Evolutionary conservation across 2,797 vertebrate species (phyloP).

Genomic region (Sebastes minor): DNA sequence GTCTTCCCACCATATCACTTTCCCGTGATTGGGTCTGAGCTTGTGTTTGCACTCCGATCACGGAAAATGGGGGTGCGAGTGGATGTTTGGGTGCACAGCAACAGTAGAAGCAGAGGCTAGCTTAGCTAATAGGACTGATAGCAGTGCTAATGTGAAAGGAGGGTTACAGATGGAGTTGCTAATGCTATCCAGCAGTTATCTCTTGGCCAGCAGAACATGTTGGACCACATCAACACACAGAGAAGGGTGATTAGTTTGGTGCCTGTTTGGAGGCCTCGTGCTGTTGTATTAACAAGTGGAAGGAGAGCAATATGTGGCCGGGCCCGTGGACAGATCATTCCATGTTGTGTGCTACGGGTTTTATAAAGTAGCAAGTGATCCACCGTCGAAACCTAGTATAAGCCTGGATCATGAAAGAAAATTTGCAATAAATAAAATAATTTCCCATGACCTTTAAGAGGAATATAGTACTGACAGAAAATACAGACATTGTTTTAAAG

Average conservation of each 20-base stretch:
- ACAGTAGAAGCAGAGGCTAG: not conserved
- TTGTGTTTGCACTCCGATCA: constrained; percentile 46
- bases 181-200: constrained; percentile 81
- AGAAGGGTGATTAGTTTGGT: constrained; percentile 62
- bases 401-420: not conserved
- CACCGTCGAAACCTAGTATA: not conserved
- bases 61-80: constrained; percentile 6
- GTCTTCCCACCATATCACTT: not conserved
- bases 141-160: constrained; percentile 60
- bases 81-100: not conserved
- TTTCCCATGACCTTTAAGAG: not conserved
- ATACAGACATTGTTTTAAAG: not conserved
- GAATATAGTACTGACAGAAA: not conserved
- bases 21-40: constrained; percentile 7
- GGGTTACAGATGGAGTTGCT: constrained; percentile 73
- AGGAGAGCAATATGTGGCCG: constrained; percentile 18
- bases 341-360: constrained; percentile 22
- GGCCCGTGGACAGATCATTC: constrained; percentile 40
- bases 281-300: constrained; percentile 38
- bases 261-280: constrained; percentile 30
- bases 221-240: constrained; percentile 64
- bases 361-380: constrained; percentile 19
- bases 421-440: not conserved
- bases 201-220: constrained; percentile 68
- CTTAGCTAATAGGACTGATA: constrained; percentile 63